Evolutionary conservation across 1,140 invertebrate species (phyloP), one percentile per base, ranked within the genome.

Genomic region (Ips nitidus): DNA sequence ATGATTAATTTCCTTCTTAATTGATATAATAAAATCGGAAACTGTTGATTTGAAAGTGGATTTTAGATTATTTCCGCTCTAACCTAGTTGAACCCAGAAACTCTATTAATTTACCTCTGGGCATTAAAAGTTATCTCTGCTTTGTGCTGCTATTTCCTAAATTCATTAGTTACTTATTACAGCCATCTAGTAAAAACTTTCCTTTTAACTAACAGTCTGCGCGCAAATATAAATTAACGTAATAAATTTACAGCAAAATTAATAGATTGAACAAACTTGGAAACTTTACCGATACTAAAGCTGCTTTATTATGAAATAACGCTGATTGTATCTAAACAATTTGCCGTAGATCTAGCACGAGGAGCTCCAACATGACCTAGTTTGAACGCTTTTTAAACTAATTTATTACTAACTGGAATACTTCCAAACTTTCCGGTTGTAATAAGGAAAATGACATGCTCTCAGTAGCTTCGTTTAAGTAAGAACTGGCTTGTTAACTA

Each of bases 261-360:
- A 55, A 55, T 55, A 55, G 37, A 55, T 38, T 55, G n/a, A 36
- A 36, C n/a, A 55, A 55, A 55, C 37, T 55, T 55, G 52, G 52
- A 55, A 55, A 55, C 5, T 55, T 55, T 37, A 55, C 52, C 22
- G 45, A 50, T 50, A 55, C 37, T 5, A 55, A 55, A 55, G 37
- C 52, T 55, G 37, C 37, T 7, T 37, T 55, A 55, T 55, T 55
- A 55, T 55, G 52, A 55, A 55, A 37, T 5, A 50, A 55, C 37
- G 52, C 7, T 36, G n/a, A 55, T 55, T 36, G 37, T 5, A 36
- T 55, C n/a, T 22, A 55, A 55, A 55, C 37, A 55, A 38, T 55
- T 55, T 55, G 52, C 37, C 52, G 52, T 55, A 36, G 37, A 55
- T 36, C 37, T 37, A 22, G 52, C 52, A 55, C n/a, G 52, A 55